phyloP scores from a whole-genome alignment of 2,797 vertebrate species.

The Helostoma temminkii region DNA sequence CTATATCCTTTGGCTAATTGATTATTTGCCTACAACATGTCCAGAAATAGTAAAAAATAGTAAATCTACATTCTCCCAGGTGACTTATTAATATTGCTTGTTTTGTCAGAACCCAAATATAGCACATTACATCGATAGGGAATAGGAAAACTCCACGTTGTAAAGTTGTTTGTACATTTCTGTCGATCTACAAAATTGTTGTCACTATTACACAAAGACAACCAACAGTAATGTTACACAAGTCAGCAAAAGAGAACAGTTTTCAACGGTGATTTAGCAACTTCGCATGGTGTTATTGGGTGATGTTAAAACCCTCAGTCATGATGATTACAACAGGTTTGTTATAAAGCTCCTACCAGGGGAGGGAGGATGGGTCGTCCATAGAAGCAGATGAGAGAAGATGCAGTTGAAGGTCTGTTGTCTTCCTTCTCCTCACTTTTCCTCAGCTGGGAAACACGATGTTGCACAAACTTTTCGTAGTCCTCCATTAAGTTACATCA shows the following conservation, averaged over 20 bases:
- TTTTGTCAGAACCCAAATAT: background rate
- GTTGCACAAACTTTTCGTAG: conserved; percentile 78
- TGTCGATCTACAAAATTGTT: background rate
- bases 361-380: conserved; percentile 80
- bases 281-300: background rate
- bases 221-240: background rate
- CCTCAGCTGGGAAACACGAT: conserved; percentile 44
- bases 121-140: background rate
- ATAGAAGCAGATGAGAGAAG: conserved; percentile 79
- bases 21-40: background rate
- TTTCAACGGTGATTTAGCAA: background rate
- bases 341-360: conserved; percentile 70
- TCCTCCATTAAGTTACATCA: conserved; percentile 76
- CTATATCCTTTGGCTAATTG: background rate
- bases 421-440: conserved; percentile 24
- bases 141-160: too few species aligned
- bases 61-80: background rate
- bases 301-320: background rate
- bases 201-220: background rate
- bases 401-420: conserved; percentile 13
- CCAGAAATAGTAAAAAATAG: background rate
- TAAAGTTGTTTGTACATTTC: too few species aligned
- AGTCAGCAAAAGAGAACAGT: background rate
- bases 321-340: background rate
- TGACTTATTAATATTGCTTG: too few species aligned